Conservation (phyloP, 2,113 vertebrate genomes). For the Motacilla alba region DNA sequence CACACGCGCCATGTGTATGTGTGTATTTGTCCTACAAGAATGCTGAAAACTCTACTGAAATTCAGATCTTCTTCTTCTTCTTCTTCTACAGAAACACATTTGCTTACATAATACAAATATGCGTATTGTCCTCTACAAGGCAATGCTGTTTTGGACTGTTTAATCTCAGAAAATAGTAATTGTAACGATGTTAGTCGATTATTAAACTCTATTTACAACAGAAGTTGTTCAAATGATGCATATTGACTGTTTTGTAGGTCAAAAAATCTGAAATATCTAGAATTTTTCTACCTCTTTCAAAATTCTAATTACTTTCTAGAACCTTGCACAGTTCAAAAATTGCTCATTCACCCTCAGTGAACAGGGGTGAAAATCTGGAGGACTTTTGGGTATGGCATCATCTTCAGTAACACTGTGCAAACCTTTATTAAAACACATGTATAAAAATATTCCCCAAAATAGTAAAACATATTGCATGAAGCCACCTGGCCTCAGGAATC, state of each 20-base stretch:
- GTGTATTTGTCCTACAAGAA: not conserved
- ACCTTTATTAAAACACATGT: not conserved
- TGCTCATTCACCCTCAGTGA: not conserved
- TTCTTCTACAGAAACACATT: not conserved
- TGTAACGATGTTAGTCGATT: not conserved
- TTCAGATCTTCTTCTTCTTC: not conserved
- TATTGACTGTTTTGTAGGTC: not conserved
- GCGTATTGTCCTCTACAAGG: not conserved
- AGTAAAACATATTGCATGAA: not conserved
- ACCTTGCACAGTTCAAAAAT: not conserved
- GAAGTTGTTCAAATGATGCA: not conserved
- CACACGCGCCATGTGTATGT: accelerated
- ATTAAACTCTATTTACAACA: not conserved
- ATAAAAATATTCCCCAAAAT: not conserved
- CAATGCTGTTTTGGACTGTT: not conserved
- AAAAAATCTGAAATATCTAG: not conserved
- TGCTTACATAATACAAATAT: not conserved
- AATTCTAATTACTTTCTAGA: not conserved
- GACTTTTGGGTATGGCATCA: not conserved
- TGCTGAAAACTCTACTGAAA: not conserved
- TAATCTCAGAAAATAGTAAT: not conserved
- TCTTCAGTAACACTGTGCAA: not conserved
- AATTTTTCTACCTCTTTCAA: not conserved
- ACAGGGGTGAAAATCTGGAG: not conserved
- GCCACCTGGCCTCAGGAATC: not conserved